These are phyloP conservation scores for Daphoenositta chrysoptera DNA, from an alignment of 2,113 vertebrate species.

Conservation along the genomic window DNA sequence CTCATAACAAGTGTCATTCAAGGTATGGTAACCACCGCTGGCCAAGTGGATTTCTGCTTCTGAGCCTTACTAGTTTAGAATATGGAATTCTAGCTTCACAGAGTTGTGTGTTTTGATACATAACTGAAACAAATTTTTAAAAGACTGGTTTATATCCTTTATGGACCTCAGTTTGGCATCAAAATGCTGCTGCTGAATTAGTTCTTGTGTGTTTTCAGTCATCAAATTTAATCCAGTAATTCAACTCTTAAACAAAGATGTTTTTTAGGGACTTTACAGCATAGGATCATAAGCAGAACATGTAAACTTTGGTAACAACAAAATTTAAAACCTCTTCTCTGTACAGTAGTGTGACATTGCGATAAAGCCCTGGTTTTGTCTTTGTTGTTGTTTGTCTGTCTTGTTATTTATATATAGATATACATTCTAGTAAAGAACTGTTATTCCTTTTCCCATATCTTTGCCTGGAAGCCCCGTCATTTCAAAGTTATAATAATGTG, in stretches of 20 bases:
- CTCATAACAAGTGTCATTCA: too few species aligned
- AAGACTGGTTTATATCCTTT: background rate
- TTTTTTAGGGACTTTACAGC: constrained; percentile 1
- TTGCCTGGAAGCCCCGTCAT: background rate
- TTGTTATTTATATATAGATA: background rate
- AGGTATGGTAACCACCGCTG: too few species aligned
- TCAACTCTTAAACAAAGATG: background rate
- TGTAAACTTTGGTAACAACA: background rate
- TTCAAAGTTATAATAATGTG: background rate
- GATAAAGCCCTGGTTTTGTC: background rate
- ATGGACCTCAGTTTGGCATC: constrained; percentile 11
- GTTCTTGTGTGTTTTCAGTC: background rate
- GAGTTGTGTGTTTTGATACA: background rate
- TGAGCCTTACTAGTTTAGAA: constrained; percentile 24
- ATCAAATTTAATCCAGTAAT: background rate
- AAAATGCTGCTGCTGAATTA: constrained; percentile 21
- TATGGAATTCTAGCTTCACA: background rate
- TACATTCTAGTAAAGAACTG: background rate
- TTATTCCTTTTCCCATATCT: background rate
- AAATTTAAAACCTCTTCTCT: background rate
- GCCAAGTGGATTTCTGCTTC: too few species aligned
- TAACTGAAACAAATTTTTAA: constrained; percentile 22
- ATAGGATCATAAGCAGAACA: constrained; percentile 13
- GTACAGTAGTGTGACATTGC: background rate
- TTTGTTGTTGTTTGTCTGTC: background rate